Conservation (phyloP, 2,797 vertebrate genomes). For the Chiloscyllium punctatum region DNA sequence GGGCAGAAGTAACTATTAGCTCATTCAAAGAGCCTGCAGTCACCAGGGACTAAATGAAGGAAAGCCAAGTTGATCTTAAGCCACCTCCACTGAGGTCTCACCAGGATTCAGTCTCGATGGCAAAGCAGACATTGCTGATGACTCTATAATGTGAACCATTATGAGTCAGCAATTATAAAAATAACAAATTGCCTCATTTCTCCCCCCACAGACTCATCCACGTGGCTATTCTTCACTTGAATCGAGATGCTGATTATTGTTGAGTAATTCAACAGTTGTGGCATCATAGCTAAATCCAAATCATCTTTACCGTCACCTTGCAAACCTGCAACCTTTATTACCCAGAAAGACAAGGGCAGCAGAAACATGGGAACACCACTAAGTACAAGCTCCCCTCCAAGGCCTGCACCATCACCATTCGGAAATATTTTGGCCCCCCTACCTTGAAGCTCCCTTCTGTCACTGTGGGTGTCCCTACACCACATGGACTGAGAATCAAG, state of each 20-base stretch:
- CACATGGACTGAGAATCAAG: neutral
- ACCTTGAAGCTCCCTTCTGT: neutral
- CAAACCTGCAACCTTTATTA: too few species aligned
- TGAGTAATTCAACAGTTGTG: neutral
- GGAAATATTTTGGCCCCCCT: neutral
- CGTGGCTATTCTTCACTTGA: neutral
- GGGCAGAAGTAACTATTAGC: neutral
- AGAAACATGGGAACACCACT: too few species aligned
- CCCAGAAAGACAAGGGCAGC: too few species aligned
- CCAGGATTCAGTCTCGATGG: neutral
- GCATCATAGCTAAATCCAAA: neutral
- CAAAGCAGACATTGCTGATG: neutral
- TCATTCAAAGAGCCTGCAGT: neutral
- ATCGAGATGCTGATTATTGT: neutral
- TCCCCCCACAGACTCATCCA: neutral
- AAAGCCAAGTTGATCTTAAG: neutral
- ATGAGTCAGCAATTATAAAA: neutral
- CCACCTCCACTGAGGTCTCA: neutral
- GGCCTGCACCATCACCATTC: neutral
- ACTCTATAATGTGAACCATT: neutral
- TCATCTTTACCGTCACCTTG: too few species aligned
- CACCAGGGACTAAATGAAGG: neutral
- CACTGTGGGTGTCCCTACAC: too few species aligned
- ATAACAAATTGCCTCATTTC: neutral
- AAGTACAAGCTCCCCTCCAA: neutral